These are phyloP conservation scores for Protonibea diacanthus DNA, from an alignment of 2,797 vertebrate species.

Conservation along the genomic window DNA sequence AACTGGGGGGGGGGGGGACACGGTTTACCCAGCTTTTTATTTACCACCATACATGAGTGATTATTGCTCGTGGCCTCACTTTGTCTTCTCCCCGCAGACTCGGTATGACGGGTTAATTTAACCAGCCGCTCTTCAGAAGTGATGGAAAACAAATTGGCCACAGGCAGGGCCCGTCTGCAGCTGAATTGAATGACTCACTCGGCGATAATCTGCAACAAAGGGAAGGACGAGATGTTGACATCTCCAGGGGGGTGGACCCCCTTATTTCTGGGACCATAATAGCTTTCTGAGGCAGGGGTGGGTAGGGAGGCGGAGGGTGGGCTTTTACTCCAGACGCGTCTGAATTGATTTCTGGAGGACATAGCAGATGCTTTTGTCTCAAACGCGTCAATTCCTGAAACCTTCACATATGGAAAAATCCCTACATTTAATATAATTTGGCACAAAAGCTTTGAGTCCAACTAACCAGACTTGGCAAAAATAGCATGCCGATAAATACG, in stretches of 20 bases:
- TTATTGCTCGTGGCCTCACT: constrained; percentile 58
- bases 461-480: neutral
- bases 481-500: neutral
- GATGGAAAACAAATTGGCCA: constrained; percentile 77
- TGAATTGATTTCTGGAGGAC: constrained; percentile 64
- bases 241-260: constrained; percentile 54
- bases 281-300: constrained; percentile 43
- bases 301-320: neutral
- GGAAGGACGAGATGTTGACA: constrained; percentile 63
- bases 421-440: neutral
- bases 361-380: constrained; percentile 60
- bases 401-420: neutral
- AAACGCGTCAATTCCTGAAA: constrained; percentile 18
- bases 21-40: constrained; percentile 46
- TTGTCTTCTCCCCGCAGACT: constrained; percentile 54
- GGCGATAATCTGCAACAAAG: constrained; percentile 71
- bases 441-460: neutral
- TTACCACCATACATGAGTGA: constrained; percentile 52
- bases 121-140: constrained; percentile 59
- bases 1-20: constrained; percentile 15
- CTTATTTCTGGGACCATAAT: constrained; percentile 59
- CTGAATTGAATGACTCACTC: constrained; percentile 66
- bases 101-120: constrained; percentile 60
- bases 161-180: constrained; percentile 52
- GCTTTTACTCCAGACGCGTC: constrained; percentile 47